phyloP scores from a whole-genome alignment of 1,140 invertebrate species.

The Paraescarpia echinospica region DNA sequence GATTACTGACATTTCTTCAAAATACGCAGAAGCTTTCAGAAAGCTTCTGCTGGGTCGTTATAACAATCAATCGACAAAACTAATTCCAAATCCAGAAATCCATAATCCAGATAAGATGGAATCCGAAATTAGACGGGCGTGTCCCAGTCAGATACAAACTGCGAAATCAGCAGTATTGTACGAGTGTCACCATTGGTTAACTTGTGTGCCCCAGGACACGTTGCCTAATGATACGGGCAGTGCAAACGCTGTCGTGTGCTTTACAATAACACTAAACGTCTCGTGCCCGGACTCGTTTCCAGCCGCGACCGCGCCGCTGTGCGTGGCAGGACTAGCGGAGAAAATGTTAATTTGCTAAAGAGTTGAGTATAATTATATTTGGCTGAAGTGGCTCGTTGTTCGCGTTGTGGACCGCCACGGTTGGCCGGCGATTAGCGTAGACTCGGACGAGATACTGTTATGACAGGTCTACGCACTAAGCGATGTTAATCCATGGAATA shows the following conservation, averaged over 20 bases:
- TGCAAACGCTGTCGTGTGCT: neutral
- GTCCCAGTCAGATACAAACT: neutral
- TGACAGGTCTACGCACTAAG: neutral
- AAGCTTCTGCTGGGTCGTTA: neutral
- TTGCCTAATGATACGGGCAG: neutral
- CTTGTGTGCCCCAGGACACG: neutral
- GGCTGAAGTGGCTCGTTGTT: neutral
- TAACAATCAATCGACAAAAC: neutral
- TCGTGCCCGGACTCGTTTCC: neutral
- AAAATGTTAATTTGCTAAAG: neutral
- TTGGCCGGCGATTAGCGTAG: neutral
- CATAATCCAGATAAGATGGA: neutral
- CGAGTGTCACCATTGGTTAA: neutral
- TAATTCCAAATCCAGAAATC: neutral
- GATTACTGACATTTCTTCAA: neutral
- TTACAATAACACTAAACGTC: neutral
- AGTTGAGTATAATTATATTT: neutral
- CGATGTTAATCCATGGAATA: neutral
- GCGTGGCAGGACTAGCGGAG: neutral
- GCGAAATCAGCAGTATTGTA: neutral
- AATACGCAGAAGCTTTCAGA: neutral
- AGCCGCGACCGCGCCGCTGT: neutral
- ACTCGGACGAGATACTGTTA: neutral
- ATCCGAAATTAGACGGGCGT: neutral
- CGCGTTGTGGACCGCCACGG: neutral